These are phyloP conservation scores for Thryonomys swinderianus DNA, from an alignment of 2,113 vertebrate species.

Conservation along the genomic window DNA sequence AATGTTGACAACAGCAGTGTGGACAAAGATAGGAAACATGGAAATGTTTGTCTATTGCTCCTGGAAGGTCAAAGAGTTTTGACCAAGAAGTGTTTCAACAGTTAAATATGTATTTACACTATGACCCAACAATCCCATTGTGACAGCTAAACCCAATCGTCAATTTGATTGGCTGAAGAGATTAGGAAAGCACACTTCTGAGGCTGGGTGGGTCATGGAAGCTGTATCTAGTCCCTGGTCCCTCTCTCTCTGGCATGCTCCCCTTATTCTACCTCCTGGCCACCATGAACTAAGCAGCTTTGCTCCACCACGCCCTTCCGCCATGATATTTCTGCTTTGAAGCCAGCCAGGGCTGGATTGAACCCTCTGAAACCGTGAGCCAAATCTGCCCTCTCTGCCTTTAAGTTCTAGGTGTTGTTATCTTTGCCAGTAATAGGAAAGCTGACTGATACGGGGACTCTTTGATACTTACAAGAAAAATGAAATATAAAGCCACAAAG, in stretches of 20 bases:
- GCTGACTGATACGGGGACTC: background rate
- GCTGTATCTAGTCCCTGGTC: background rate
- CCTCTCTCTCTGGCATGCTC: background rate
- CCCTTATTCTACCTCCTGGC: background rate
- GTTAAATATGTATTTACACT: background rate
- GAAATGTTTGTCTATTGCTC: no score
- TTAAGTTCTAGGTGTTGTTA: background rate
- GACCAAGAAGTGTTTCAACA: background rate
- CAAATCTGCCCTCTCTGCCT: background rate
- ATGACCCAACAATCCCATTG: background rate
- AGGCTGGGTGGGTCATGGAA: background rate
- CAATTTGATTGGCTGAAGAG: background rate
- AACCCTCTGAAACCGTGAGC: background rate
- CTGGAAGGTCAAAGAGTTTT: background rate
- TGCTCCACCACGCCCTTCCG: background rate
- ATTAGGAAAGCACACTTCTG: background rate
- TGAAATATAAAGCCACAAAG: background rate
- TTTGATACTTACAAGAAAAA: background rate
- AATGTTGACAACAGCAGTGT: background rate
- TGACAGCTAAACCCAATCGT: background rate
- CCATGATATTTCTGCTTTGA: background rate
- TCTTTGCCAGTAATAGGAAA: background rate
- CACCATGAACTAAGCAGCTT: background rate
- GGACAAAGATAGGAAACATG: background rate
- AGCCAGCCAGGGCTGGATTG: background rate